A percentile compares a stretch with the other conserved stretches of the same genome.
phyloP scores from a whole-genome alignment of 2,888 invertebrate genomes.

The Portevinia maculata region DNA sequence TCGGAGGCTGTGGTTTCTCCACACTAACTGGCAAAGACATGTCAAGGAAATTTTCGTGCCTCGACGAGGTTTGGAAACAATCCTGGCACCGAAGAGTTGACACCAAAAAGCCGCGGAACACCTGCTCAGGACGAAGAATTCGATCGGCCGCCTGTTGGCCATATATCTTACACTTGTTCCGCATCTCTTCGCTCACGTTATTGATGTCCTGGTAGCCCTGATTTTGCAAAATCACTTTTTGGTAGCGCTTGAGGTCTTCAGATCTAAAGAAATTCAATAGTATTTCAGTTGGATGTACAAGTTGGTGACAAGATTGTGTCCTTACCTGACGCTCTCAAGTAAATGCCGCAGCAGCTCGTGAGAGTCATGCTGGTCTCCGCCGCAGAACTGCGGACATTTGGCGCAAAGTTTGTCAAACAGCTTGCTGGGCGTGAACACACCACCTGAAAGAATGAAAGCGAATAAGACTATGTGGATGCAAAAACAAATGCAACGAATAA shows the following conservation, averaged over 20 bases:
- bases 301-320: conserved; percentile 48
- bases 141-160: conserved; percentile 91
- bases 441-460: conserved; percentile 81
- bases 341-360: conserved; percentile 96
- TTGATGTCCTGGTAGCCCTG: conserved; percentile 90
- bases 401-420: conserved; percentile 86
- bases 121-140: conserved; percentile 92
- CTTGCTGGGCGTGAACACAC: conserved; percentile 87
- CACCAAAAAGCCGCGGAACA: conserved; percentile 96
- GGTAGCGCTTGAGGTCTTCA: conserved; percentile 91
- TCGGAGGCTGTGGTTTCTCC: conserved; percentile 89
- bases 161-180: conserved; percentile 91
- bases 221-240: conserved; percentile 90
- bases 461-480: background rate
- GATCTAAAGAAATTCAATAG: conserved; percentile 82
- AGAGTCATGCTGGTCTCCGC: conserved; percentile 97
- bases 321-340: conserved; percentile 91
- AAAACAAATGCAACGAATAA: too few species aligned
- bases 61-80: conserved; percentile 93
- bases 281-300: background rate
- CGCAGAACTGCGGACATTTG: conserved; percentile 93
- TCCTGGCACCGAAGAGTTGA: conserved; percentile 95
- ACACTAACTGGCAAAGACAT: conserved; percentile 94
- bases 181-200: conserved; percentile 90
- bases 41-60: conserved; percentile 96